phyloP scores from a whole-genome alignment of 53 echinoderm and acorn worm species.

The Patiria pectinifera region DNA sequence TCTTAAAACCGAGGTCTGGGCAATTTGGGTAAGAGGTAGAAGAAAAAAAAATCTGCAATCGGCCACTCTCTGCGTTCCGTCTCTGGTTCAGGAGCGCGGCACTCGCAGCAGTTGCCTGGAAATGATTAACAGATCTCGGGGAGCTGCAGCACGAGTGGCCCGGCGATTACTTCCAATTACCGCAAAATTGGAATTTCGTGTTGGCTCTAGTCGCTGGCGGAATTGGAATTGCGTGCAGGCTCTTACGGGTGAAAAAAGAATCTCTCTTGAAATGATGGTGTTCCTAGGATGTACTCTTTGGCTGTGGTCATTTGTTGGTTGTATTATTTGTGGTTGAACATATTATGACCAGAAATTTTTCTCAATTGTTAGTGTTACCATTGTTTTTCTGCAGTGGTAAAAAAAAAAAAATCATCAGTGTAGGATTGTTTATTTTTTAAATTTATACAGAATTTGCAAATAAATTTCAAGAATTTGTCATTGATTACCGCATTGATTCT shows the following conservation, averaged over 20 bases:
- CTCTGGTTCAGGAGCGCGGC: not conserved
- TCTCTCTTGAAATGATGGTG: not conserved
- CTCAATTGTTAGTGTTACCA: too few relatives aligned
- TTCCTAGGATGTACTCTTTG: not conserved
- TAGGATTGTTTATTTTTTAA: too few relatives aligned
- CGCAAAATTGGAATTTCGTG: slow-evolving; percentile 64
- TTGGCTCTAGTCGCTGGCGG: slow-evolving; percentile 48
- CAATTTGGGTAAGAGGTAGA: slow-evolving; percentile 5
- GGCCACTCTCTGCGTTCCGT: slow-evolving; percentile 2
- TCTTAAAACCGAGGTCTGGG: slow-evolving; percentile 12
- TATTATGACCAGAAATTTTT: too few relatives aligned
- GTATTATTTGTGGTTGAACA: not conserved
- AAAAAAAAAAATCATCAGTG: too few relatives aligned
- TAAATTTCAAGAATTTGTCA: too few relatives aligned
- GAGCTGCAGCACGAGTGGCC: slow-evolving; percentile 49
- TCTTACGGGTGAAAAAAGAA: slow-evolving; percentile 9
- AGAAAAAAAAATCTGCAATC: not conserved
- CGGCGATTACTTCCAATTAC: slow-evolving; percentile 64
- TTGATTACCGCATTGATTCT: too few relatives aligned
- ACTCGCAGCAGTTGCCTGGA: slow-evolving; percentile 28
- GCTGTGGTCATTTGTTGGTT: not conserved
- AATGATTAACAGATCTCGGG: slow-evolving; percentile 60
- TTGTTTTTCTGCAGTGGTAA: too few relatives aligned
- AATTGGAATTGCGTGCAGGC: slow-evolving; percentile 49
- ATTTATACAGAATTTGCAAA: too few relatives aligned